Percentiles rank a stretch among this genome's conserved stretches.
These are phyloP conservation scores for Chiloscyllium plagiosum DNA, from an alignment of 2,113 vertebrate species.

Conservation along the genomic window DNA sequence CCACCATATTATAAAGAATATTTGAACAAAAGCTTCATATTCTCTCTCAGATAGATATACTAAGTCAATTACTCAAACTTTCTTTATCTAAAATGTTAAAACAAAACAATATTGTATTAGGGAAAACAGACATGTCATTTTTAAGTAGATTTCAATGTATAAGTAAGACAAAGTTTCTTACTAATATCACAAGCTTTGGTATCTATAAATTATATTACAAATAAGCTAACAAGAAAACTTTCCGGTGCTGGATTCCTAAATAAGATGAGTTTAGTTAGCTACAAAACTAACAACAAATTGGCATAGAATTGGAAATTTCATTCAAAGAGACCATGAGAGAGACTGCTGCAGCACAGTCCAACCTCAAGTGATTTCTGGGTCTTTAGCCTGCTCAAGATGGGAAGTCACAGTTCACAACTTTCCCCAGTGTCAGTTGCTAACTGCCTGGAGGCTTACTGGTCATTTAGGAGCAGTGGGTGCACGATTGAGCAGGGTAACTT, in stretches of 20 bases:
- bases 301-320: background rate
- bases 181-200: background rate
- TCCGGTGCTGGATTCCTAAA: background rate
- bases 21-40: background rate
- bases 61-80: background rate
- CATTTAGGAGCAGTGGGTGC: background rate
- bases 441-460: background rate
- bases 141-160: background rate
- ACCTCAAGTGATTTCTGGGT: background rate
- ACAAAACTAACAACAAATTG: too few relatives aligned
- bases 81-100: background rate
- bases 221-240: too few relatives aligned
- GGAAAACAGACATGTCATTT: background rate
- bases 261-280: background rate
- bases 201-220: background rate
- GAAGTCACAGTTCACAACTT: background rate
- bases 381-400: background rate
- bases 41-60: background rate
- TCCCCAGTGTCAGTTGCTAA: background rate
- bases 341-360: background rate
- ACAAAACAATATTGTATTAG: background rate
- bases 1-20: background rate
- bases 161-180: background rate
- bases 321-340: background rate
- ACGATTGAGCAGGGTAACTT: background rate